These are phyloP conservation scores for Diorhabda elongata DNA, from an alignment of 1,140 invertebrate species.

Conservation along the genomic window DNA sequence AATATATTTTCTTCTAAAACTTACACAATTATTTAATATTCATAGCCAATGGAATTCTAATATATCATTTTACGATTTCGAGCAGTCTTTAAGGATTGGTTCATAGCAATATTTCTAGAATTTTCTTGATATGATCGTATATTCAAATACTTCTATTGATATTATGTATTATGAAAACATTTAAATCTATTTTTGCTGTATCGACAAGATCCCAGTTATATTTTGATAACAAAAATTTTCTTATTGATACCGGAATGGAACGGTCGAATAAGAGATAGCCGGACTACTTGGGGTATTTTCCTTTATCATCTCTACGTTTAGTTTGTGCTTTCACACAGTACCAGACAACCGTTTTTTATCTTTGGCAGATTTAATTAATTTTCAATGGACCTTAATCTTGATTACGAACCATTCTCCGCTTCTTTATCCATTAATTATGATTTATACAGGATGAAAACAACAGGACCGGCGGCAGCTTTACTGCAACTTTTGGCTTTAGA, in stretches of 20 bases:
- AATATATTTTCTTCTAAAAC: too few relatives aligned
- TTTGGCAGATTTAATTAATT: conserved; percentile 1
- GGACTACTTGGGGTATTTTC: not conserved
- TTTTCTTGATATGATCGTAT: too few relatives aligned
- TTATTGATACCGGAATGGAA: not conserved
- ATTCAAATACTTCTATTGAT: too few relatives aligned
- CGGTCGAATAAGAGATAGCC: not conserved
- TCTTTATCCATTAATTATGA: conserved; percentile 3
- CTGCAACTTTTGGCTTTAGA: not conserved
- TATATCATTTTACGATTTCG: too few relatives aligned
- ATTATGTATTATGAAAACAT: too few relatives aligned
- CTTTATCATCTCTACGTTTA: not conserved
- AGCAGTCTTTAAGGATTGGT: too few relatives aligned
- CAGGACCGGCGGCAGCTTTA: not conserved
- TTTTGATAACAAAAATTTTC: not conserved
- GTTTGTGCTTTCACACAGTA: not conserved
- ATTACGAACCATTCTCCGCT: conserved; percentile 1
- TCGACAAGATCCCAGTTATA: not conserved
- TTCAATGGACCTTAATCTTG: conserved; percentile 2
- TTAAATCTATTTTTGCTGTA: too few relatives aligned
- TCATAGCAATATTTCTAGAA: too few relatives aligned
- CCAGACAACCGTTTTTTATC: not conserved
- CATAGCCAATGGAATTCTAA: too few relatives aligned
- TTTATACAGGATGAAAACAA: not conserved
- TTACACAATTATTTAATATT: too few relatives aligned